Evolutionary conservation across 2,113 vertebrate species (phyloP).

Genomic region (Sebastes fasciatus): DNA sequence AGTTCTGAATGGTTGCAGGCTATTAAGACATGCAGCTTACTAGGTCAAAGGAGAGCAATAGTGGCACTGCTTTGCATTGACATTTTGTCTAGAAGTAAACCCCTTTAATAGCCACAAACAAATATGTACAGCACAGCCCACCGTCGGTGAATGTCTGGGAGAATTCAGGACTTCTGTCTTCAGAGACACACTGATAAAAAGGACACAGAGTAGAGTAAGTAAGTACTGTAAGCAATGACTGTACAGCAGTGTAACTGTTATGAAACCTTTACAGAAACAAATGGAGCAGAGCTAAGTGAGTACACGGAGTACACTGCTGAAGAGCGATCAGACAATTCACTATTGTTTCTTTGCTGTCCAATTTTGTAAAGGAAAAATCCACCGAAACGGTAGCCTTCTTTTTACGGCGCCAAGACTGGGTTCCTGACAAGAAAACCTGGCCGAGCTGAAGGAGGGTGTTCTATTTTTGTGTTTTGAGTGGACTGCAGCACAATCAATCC

Average conservation of each 20-base stretch:
- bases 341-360: background rate
- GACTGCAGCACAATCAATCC: conserved; percentile 33
- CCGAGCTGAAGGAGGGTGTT: conserved; percentile 18
- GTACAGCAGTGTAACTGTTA: conserved; percentile 69
- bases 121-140: conserved; percentile 72
- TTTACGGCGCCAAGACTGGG: conserved; percentile 7
- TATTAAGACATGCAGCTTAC: conserved; percentile 81
- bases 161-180: conserved; percentile 36
- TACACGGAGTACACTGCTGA: conserved; percentile 28
- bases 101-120: conserved; percentile 60
- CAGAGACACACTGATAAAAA: conserved; percentile 52
- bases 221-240: conserved; percentile 68
- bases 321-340: conserved; percentile 19
- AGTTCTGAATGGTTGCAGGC: conserved; percentile 65
- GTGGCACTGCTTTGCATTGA: conserved; percentile 60
- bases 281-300: conserved; percentile 38
- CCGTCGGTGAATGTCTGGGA: conserved; percentile 34
- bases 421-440: conserved; percentile 19
- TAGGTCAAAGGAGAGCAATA: conserved; percentile 59
- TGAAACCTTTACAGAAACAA: conserved; percentile 55
- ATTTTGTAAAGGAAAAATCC: conserved; percentile 47
- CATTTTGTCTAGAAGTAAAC: conserved; percentile 51
- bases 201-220: conserved; percentile 66
- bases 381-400: conserved; percentile 25
- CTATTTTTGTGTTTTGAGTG: conserved; percentile 51